A percentile compares a stretch with the other conserved stretches of the same genome.
Evolutionary conservation across 2,888 invertebrate species (phyloP).

Genomic region (Allophyes oxyacanthae): DNA sequence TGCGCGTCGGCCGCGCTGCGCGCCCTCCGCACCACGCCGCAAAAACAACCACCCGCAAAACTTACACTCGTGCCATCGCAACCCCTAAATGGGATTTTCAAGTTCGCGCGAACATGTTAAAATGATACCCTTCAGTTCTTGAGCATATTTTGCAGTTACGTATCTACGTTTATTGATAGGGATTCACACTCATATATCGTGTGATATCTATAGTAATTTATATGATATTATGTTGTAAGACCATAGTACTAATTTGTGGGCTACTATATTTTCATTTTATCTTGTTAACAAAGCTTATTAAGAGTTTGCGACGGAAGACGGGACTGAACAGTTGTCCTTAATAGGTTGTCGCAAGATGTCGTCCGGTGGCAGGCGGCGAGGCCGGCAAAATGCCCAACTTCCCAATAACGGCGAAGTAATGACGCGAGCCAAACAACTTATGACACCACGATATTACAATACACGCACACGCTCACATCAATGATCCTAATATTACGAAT

Average conservation of each 20-base stretch:
- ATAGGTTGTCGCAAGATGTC: conserved; percentile 87
- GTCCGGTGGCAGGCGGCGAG: conserved; percentile 70
- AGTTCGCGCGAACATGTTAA: conserved; percentile 65
- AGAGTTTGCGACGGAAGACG: conserved; percentile 70
- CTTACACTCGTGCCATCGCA: conserved; percentile 72
- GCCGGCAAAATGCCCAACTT: conserved; percentile 79
- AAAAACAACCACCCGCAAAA: conserved; percentile 83
- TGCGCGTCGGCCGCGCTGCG: conserved; percentile 54
- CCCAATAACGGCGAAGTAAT: conserved; percentile 84
- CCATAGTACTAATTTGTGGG: not conserved
- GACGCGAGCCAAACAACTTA: conserved; percentile 78
- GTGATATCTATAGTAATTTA: too few relatives aligned
- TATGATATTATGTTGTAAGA: too few relatives aligned
- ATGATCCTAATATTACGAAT: conserved; percentile 35
- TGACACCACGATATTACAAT: conserved; percentile 70
- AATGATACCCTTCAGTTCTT: conserved; percentile 45
- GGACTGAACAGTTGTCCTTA: conserved; percentile 80
- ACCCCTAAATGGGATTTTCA: conserved; percentile 80
- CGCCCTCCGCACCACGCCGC: conserved; percentile 62
- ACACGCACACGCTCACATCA: conserved; percentile 45
- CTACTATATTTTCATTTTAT: conserved; percentile 30
- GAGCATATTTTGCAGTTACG: conserved; percentile 22
- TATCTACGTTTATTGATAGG: conserved; percentile 46
- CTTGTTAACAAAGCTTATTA: conserved; percentile 67
- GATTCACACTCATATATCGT: conserved; percentile 13